phyloP scores from a whole-genome alignment of 2,888 invertebrate species.

The Mythimna loreyi region DNA sequence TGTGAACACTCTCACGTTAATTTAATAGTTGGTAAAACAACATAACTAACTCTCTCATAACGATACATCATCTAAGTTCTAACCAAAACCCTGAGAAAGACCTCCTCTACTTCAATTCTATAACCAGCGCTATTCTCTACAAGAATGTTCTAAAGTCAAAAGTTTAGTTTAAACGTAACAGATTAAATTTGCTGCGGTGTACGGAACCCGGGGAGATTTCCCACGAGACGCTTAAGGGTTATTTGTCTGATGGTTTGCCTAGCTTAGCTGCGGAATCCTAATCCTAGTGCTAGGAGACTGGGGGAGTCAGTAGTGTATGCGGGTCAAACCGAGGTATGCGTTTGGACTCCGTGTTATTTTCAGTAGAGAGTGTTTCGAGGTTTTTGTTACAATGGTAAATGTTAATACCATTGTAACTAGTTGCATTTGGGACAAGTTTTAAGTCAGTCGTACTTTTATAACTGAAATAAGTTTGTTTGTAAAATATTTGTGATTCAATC shows the following conservation, averaged over 20 bases:
- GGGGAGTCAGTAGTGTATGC: conserved; percentile 20
- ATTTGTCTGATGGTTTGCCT: conserved; percentile 56
- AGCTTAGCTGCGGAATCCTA: conserved; percentile 49
- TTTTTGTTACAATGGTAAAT: conserved; percentile 2
- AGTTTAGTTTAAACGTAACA: conserved; percentile 59
- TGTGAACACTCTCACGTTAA: no score
- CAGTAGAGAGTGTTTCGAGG: conserved; percentile 3
- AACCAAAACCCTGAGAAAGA: conserved; percentile 4
- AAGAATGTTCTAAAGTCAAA: conserved; percentile 48
- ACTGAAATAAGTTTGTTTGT: no score
- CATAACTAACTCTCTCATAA: no score
- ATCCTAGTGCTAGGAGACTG: conserved; percentile 32
- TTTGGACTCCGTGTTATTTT: conserved; percentile 21
- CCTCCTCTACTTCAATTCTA: conserved; percentile 8
- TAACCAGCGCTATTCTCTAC: conserved; percentile 13
- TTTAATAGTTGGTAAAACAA: no score
- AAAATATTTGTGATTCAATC: not conserved
- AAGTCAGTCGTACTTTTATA: not conserved
- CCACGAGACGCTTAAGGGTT: conserved; percentile 53
- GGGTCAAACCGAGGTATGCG: conserved; percentile 26
- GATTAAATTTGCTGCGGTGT: conserved; percentile 63
- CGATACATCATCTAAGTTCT: not conserved
- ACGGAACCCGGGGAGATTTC: conserved; percentile 54
- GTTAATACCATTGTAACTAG: conserved; percentile 47
- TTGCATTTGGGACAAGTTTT: conserved; percentile 21